A percentile compares a stretch with the other conserved stretches of the same genome.
These are phyloP conservation scores for Cololabis saira DNA, from an alignment of 2,113 vertebrate genomes.

Conservation along the genomic window DNA sequence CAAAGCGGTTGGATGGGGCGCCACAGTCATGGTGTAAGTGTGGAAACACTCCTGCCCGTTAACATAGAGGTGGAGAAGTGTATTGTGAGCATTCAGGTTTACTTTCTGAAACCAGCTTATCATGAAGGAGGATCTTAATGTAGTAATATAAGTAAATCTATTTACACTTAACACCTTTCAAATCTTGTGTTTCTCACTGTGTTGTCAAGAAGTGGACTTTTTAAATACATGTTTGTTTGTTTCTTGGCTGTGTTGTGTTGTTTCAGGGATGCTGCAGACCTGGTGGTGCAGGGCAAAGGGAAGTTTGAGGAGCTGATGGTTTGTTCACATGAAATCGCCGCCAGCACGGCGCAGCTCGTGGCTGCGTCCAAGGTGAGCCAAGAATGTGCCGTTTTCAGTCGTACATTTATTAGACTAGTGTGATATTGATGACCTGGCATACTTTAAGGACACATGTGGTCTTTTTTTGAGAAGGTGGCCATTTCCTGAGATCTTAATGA, in stretches of 20 bases:
- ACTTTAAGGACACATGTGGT: too few species aligned
- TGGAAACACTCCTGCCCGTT: slow-evolving; percentile 7
- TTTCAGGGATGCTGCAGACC: slow-evolving; percentile 91
- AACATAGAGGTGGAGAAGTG: background rate
- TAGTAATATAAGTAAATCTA: background rate
- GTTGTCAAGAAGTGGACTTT: background rate
- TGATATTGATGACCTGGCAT: too few species aligned
- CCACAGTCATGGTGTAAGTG: slow-evolving; percentile 96
- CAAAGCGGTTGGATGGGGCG: slow-evolving; percentile 98
- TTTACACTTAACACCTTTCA: too few species aligned
- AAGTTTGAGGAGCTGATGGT: slow-evolving; percentile 98
- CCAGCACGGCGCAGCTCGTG: slow-evolving; percentile 95
- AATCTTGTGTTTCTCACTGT: background rate
- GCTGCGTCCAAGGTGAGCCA: slow-evolving; percentile 94
- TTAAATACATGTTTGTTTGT: too few species aligned
- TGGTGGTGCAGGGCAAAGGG: slow-evolving; percentile 93
- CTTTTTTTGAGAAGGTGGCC: too few species aligned
- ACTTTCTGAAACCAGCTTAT: background rate
- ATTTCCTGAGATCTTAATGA: too few species aligned
- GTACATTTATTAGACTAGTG: background rate
- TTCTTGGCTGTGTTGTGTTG: slow-evolving; percentile 39
- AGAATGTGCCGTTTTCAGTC: background rate
- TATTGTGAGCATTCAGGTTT: background rate
- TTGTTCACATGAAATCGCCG: slow-evolving; percentile 95
- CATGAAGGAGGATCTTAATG: background rate